Evolutionary conservation across 2,888 invertebrate genomes (phyloP), one percentile per base, ranked within the genome.

Genomic region (Tiliacea citrago): DNA sequence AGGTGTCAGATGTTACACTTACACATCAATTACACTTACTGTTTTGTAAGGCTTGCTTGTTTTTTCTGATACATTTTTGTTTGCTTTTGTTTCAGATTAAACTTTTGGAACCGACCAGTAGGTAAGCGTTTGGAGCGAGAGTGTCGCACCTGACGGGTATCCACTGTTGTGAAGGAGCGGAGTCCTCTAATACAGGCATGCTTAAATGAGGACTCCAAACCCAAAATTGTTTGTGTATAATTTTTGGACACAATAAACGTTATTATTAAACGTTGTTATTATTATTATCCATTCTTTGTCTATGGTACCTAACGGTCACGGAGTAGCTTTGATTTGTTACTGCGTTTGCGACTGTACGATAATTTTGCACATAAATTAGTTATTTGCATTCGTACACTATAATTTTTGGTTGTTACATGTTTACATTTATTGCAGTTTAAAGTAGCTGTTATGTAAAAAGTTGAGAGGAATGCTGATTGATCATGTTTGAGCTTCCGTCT

Each of bases 311-410:
- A n/a, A 63, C 24, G 78, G 74, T 77, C 84, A 78, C 74, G 72
- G 69, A 74, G 71, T 68, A 49, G 73, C 60, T 70, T 80, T 83
- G 82, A 82, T 83, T 82, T 80, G 81, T 82, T 24, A 58, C 77
- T 68, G n/a, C 68, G 72, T 60, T 80, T n/a, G 60, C 68, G 49
- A 61, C 63, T 68, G 45, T 80, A 73, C 71, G 80, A 83, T 80
- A 82, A 82, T 80, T 72, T 77, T 73, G 68, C 35, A 61, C 77
- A 82, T 82, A 80, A 70, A 82, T 82, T 53, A 55, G 61, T 49
- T 76, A 83, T 73, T 83, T 77, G 67, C 76, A 83, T 73, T 83
- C n/a, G 77, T 62, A 73, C 61, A 53, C 77, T 83, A 65, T 83
- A 80, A 83, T 82, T 82, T 80, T 82, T 76, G 80, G 72, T 79